A percentile compares a stretch with the other conserved stretches of the same genome.
Evolutionary conservation across 2,113 vertebrate genomes (phyloP).

Genomic region (Sardina pilchardus): DNA sequence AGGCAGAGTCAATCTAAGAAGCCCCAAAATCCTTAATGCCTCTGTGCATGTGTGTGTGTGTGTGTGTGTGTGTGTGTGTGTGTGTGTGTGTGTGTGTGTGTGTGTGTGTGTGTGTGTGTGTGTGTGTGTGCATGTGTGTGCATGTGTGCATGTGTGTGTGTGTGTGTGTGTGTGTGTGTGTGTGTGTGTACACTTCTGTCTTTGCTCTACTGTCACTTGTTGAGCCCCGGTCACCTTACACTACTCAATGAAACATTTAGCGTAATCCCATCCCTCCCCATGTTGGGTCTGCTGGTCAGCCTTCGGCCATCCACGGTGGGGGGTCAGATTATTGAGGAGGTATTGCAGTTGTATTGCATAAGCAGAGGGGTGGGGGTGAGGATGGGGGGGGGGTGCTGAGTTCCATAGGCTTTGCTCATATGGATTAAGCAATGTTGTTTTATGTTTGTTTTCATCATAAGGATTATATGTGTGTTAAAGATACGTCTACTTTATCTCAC

Average conservation of each 20-base stretch:
- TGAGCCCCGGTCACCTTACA: conserved; percentile 48
- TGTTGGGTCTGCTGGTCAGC: conserved; percentile 31
- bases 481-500: background rate
- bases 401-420: background rate
- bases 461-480: background rate
- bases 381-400: background rate
- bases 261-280: conserved; percentile 49
- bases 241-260: conserved; percentile 59
- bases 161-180: background rate
- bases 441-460: background rate
- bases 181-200: background rate
- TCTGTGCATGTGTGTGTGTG: background rate
- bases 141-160: background rate
- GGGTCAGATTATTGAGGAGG: background rate
- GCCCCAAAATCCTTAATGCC: background rate
- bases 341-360: background rate
- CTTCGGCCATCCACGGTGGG: background rate
- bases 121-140: background rate
- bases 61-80: background rate
- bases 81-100: background rate
- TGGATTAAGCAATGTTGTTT: background rate
- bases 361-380: background rate
- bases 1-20: background rate
- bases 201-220: background rate
- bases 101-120: background rate